These are phyloP conservation scores for Anaspis maculata DNA, from an alignment of 2,888 invertebrate species.

Conservation along the genomic window DNA sequence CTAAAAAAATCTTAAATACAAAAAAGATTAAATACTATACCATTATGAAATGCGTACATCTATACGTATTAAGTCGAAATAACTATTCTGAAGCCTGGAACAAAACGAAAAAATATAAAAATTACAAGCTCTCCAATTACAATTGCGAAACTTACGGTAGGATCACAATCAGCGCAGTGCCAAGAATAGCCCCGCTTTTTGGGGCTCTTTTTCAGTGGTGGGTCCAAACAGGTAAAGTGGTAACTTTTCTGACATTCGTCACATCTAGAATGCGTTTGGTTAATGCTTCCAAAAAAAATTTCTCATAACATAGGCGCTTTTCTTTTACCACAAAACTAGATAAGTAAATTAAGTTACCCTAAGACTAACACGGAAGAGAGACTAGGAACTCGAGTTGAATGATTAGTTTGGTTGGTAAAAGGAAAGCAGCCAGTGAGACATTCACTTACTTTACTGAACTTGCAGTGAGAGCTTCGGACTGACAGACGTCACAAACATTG, in stretches of 20 bases:
- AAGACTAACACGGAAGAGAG: no score
- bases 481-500: constrained; percentile 61
- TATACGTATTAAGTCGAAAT: no score
- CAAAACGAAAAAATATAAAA: no score
- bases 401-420: no score
- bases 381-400: no score
- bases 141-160: constrained; percentile 69
- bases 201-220: constrained; percentile 88
- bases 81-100: no score
- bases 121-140: no score
- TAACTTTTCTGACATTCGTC: constrained; percentile 86
- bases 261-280: constrained; percentile 64
- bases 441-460: constrained; percentile 67
- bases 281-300: neutral
- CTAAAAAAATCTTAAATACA: no score
- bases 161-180: constrained; percentile 94
- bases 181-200: constrained; percentile 91
- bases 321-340: neutral
- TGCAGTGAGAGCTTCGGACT: constrained; percentile 49
- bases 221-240: constrained; percentile 89
- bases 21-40: no score
- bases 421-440: no score
- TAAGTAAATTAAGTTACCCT: neutral
- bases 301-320: neutral
- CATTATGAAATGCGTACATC: no score